A percentile compares a stretch with the other conserved stretches of the same genome.
These are phyloP conservation scores for Zosterops borbonicus DNA, from an alignment of 2,113 vertebrate genomes.

Conservation along the genomic window DNA sequence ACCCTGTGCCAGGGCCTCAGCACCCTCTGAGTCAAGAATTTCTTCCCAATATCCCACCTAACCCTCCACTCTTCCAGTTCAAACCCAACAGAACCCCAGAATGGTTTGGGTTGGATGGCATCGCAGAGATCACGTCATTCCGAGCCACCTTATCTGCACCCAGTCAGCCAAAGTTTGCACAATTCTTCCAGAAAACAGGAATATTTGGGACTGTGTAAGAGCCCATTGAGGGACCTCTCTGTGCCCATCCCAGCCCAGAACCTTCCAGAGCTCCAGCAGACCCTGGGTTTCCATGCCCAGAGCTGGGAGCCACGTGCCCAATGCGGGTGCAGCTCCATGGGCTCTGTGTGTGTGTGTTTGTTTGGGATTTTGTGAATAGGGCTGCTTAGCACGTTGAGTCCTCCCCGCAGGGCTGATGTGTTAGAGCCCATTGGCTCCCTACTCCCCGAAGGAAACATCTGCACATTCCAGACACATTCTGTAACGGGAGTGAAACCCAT, in stretches of 20 bases:
- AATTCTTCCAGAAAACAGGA: neutral
- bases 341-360: conserved; percentile 18
- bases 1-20: neutral
- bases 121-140: neutral
- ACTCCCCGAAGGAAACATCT: conserved; percentile 93
- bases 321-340: neutral
- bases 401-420: conserved; percentile 39
- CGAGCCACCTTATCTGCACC: neutral
- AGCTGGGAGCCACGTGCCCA: neutral
- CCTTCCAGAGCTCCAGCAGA: neutral
- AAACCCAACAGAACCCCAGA: neutral
- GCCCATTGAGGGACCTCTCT: neutral
- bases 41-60: neutral
- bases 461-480: conserved; percentile 95
- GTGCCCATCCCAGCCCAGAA: neutral
- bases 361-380: conserved; percentile 65
- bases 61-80: neutral
- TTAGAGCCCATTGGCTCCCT: conserved; percentile 62
- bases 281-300: accelerated
- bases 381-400: conserved; percentile 27
- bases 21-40: neutral
- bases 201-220: neutral
- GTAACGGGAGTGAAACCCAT: conserved; percentile 83
- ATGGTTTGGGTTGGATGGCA: neutral
- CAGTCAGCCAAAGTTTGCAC: neutral